Conservation (phyloP, 1,140 invertebrate genomes). For the Aphaenogaster floridana region DNA sequence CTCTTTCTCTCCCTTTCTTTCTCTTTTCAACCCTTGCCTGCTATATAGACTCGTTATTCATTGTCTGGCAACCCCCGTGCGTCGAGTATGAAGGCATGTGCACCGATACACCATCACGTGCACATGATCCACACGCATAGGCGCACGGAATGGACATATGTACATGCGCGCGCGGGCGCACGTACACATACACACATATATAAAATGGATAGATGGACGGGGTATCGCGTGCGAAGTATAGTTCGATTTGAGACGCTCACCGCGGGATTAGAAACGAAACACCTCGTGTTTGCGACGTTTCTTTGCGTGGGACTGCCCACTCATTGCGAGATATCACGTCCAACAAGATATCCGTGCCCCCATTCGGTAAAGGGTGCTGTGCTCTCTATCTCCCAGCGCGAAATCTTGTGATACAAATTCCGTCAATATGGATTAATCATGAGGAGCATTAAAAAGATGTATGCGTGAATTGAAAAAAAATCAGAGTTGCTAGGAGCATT, state of each 20-base stretch:
- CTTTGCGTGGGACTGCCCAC: background rate
- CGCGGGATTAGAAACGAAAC: slow-evolving; percentile 31
- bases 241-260: slow-evolving; percentile 17
- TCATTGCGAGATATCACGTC: slow-evolving; percentile 14
- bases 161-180: background rate
- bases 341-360: background rate
- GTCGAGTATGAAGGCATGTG: slow-evolving; percentile 65
- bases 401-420: background rate
- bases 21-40: slow-evolving; percentile 62
- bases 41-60: slow-evolving; percentile 81
- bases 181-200: background rate
- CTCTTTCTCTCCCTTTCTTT: background rate
- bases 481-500: background rate
- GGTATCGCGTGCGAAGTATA: slow-evolving; percentile 20
- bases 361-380: slow-evolving; percentile 1
- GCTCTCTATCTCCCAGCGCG: background rate
- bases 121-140: slow-evolving; percentile 34
- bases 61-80: slow-evolving; percentile 78
- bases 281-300: slow-evolving; percentile 42
- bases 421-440: background rate
- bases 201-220: background rate
- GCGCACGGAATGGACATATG: background rate
- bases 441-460: too few species aligned
- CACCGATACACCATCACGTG: slow-evolving; percentile 52
- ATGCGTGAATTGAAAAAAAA: too few species aligned